Percentiles rank a stretch among this genome's conserved stretches.
Evolutionary conservation across 1,140 invertebrate genomes (phyloP).

Genomic region (Cydia pomonella): DNA sequence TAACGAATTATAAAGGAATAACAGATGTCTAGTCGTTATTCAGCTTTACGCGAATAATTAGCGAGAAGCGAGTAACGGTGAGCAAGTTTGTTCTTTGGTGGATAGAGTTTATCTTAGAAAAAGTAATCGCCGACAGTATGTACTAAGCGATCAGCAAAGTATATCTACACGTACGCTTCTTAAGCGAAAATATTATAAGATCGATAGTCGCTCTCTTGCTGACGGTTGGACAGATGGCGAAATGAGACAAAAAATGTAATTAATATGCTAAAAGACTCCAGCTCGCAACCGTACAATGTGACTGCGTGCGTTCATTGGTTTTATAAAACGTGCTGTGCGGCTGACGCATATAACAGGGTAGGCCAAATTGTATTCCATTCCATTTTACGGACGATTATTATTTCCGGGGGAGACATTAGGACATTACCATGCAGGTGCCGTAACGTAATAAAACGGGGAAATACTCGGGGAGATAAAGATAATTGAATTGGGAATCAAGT

Average conservation of each 20-base stretch:
- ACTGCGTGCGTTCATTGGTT: constrained; percentile 32
- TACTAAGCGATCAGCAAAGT: too few relatives aligned
- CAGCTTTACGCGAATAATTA: background rate
- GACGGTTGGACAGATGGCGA: background rate
- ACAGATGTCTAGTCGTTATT: background rate
- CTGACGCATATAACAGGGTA: constrained; percentile 45
- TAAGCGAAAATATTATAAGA: background rate
- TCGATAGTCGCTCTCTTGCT: background rate
- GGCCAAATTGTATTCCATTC: constrained; percentile 42
- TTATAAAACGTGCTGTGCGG: constrained; percentile 24
- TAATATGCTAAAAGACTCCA: constrained; percentile 27
- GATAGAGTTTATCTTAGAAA: background rate
- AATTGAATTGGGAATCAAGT: constrained; percentile 52
- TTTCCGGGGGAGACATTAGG: constrained; percentile 52
- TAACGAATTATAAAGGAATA: background rate
- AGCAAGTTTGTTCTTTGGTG: background rate
- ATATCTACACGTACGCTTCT: background rate
- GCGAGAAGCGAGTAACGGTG: background rate
- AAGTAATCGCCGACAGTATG: background rate
- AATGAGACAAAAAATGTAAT: background rate
- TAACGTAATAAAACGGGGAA: constrained; percentile 51
- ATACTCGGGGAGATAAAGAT: constrained; percentile 44
- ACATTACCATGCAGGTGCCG: constrained; percentile 51
- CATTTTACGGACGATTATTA: constrained; percentile 51
- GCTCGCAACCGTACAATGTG: constrained; percentile 9